A percentile compares a stretch with the other conserved stretches of the same genome.
These are phyloP conservation scores for Tortricodes alternella DNA, from an alignment of 2,888 invertebrate species.

Conservation along the genomic window DNA sequence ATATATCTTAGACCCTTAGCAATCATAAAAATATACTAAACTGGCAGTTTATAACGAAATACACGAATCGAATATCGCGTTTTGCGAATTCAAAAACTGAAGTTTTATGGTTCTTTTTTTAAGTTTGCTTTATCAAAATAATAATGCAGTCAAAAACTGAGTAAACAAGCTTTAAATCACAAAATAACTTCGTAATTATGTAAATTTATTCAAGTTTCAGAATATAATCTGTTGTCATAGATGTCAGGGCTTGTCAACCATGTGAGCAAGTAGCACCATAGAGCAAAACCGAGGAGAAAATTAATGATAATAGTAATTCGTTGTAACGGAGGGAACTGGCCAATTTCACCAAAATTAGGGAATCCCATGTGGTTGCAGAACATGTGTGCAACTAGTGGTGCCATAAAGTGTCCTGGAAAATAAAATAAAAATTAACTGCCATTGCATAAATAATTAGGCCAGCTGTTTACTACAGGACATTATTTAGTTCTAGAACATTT, in stretches of 20 bases:
- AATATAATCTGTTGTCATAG: conserved; percentile 84
- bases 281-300: conserved; percentile 88
- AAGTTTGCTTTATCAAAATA: not conserved
- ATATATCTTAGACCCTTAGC: too few relatives aligned
- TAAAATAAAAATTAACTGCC: conserved; percentile 1
- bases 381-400: conserved; percentile 94
- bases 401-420: conserved; percentile 90
- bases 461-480: not conserved
- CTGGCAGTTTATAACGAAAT: too few relatives aligned
- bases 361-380: conserved; percentile 99
- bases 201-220: conserved; percentile 60
- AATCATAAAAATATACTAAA: too few relatives aligned
- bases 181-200: not conserved
- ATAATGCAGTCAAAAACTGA: not conserved
- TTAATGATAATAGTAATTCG: conserved; percentile 84
- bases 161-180: too few relatives aligned
- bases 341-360: conserved; percentile 89
- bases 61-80: too few relatives aligned
- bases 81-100: too few relatives aligned
- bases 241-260: conserved; percentile 88
- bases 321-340: conserved; percentile 67
- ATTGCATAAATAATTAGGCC: not conserved
- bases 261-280: conserved; percentile 89
- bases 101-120: not conserved
- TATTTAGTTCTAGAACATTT: not conserved